Conservation (phyloP, 2,113 vertebrate species). For the Thoracochromis brauschi region DNA sequence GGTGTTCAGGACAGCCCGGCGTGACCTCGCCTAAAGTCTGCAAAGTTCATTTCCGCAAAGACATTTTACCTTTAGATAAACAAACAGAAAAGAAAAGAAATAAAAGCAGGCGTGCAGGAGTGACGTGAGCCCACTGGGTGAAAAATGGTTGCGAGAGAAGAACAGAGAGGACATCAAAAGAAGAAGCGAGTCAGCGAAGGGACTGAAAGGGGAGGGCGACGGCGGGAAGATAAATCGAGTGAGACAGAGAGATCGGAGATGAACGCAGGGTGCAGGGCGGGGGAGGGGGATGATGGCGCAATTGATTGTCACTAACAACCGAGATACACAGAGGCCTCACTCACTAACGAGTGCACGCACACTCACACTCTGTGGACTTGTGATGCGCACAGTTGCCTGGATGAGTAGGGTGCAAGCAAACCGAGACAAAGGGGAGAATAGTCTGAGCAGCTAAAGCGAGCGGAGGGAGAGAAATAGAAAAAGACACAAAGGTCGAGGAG, state of each 20-base stretch:
- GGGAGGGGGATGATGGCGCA: background rate
- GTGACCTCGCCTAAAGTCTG: background rate
- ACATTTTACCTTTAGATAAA: background rate
- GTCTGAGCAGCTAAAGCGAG: background rate
- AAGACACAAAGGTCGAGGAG: background rate
- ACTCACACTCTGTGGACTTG: background rate
- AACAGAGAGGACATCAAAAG: background rate
- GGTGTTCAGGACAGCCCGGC: background rate
- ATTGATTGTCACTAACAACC: background rate
- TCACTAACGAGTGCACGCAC: background rate
- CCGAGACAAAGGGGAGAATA: background rate
- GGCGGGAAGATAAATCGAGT: background rate
- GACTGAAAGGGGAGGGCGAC: background rate
- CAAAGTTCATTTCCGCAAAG: background rate
- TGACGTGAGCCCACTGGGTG: background rate
- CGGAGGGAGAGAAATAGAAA: background rate
- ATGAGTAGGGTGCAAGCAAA: background rate
- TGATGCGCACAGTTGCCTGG: background rate
- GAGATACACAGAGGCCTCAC: background rate
- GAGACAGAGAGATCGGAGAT: constrained; percentile 14
- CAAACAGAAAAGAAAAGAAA: background rate
- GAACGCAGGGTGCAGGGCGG: background rate
- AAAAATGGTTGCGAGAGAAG: background rate
- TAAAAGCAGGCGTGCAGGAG: background rate
- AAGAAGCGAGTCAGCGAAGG: background rate